Evolutionary conservation across 2,797 vertebrate species (phyloP).

Genomic region (Enteromius paludinosus): DNA sequence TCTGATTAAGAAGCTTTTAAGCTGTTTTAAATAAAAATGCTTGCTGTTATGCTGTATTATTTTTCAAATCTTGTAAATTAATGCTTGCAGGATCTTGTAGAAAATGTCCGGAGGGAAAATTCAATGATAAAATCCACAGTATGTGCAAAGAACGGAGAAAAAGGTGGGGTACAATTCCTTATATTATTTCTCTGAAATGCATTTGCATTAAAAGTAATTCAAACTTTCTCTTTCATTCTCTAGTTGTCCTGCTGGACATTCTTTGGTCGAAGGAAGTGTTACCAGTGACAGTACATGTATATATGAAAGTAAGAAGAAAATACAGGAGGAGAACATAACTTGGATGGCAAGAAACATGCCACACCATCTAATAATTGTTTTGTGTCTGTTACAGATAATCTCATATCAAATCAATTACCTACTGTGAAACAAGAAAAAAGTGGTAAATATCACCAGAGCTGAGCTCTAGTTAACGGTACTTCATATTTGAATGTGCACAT

Average conservation of each 20-base stretch:
- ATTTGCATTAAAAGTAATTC: not conserved
- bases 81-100: conserved; percentile 70
- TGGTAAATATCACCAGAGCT: conserved; percentile 11
- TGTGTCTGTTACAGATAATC: conserved; percentile 8
- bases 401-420: too few species aligned
- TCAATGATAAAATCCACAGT: conserved; percentile 71
- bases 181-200: not conserved
- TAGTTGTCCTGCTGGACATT: conserved; percentile 68
- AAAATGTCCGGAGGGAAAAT: conserved; percentile 72
- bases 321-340: not conserved
- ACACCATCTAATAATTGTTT: not conserved
- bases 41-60: not conserved
- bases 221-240: not conserved
- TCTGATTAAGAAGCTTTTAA: not conserved
- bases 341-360: not conserved
- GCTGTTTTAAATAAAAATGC: not conserved
- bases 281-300: conserved; percentile 67
- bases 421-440: too few species aligned
- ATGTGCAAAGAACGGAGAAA: conserved; percentile 72
- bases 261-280: conserved; percentile 55
- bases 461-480: not conserved
- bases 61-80: not conserved
- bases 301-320: not conserved
- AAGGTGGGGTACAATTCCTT: conserved; percentile 61
- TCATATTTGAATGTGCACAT: not conserved